A percentile compares a stretch with the other conserved stretches of the same genome.
These are phyloP conservation scores for Centropus unirufus DNA, from an alignment of 2,113 vertebrate genomes.

Conservation along the genomic window DNA sequence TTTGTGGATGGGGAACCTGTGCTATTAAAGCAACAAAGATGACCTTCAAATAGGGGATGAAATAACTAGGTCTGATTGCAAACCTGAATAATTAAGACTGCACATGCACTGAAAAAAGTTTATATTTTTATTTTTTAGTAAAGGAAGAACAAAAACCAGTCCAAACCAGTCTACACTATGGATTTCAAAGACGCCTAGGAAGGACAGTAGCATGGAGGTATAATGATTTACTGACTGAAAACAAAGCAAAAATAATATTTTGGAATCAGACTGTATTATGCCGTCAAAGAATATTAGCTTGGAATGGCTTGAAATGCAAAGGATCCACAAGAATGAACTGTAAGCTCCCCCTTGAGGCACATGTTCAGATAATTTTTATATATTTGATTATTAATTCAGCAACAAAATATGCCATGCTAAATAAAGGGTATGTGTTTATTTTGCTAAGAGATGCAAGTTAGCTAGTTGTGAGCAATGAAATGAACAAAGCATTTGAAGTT, in stretches of 20 bases:
- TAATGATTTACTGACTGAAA: constrained; percentile 73
- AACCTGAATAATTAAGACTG: not conserved
- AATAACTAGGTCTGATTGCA: not conserved
- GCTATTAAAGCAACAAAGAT: not conserved
- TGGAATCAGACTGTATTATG: constrained; percentile 60
- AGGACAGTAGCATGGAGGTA: constrained; percentile 88
- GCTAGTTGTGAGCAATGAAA: constrained; percentile 60
- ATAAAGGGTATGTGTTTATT: constrained; percentile 77
- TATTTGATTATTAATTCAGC: constrained; percentile 75
- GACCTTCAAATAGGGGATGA: not conserved
- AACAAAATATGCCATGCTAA: constrained; percentile 74
- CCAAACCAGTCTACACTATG: constrained; percentile 88
- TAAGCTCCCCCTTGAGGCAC: constrained; percentile 83
- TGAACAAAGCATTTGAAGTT: constrained; percentile 52
- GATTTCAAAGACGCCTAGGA: constrained; percentile 90
- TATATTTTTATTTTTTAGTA: constrained; percentile 77
- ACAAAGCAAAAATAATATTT: constrained; percentile 47
- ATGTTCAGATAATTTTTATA: constrained; percentile 79
- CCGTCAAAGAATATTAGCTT: constrained; percentile 77
- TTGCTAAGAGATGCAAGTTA: constrained; percentile 68
- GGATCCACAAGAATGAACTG: constrained; percentile 79
- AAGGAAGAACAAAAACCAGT: constrained; percentile 88
- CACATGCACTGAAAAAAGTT: constrained; percentile 1
- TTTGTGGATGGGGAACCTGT: not conserved
- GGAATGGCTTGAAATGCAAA: constrained; percentile 83